Percentiles rank a stretch among this genome's conserved stretches.
These are phyloP conservation scores for Zeus faber DNA, from an alignment of 2,113 vertebrate species.

Conservation along the genomic window DNA sequence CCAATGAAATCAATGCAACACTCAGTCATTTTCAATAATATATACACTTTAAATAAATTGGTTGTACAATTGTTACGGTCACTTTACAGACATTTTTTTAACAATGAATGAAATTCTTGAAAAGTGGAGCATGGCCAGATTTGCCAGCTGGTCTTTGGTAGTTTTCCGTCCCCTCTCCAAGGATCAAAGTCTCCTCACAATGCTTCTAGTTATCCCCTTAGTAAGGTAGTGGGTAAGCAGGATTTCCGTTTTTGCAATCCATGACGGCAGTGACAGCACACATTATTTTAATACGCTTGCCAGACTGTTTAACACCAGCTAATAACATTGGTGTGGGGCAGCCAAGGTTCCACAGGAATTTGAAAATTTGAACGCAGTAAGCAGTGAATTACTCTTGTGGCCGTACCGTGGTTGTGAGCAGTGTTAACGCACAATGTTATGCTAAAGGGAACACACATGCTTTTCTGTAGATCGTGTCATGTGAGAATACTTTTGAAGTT, in stretches of 20 bases:
- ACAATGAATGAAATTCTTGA: conserved; percentile 13
- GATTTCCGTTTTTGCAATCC: conserved; percentile 73
- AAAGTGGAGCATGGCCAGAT: conserved; percentile 17
- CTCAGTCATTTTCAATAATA: no score
- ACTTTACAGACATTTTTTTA: neutral
- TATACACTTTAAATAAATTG: no score
- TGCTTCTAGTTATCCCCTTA: conserved; percentile 61
- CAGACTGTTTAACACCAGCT: conserved; percentile 63
- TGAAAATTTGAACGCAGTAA: conserved; percentile 17
- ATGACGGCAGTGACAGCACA: conserved; percentile 45
- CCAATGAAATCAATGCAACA: no score
- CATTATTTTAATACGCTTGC: conserved; percentile 67
- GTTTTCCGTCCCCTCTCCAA: conserved; percentile 41
- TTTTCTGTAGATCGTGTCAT: conserved; percentile 28
- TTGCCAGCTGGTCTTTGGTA: conserved; percentile 29
- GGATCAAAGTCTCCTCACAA: conserved; percentile 46
- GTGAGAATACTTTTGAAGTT: conserved; percentile 40
- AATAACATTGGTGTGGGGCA: conserved; percentile 28
- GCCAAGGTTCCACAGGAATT: conserved; percentile 9
- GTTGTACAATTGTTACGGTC: neutral
- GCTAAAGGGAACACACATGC: neutral
- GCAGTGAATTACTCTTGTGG: conserved; percentile 11
- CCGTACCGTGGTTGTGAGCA: neutral
- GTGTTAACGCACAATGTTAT: neutral
- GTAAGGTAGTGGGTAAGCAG: conserved; percentile 72